These are phyloP conservation scores for Zosterops japonicus DNA, from an alignment of 2,113 vertebrate species.

Conservation along the genomic window DNA sequence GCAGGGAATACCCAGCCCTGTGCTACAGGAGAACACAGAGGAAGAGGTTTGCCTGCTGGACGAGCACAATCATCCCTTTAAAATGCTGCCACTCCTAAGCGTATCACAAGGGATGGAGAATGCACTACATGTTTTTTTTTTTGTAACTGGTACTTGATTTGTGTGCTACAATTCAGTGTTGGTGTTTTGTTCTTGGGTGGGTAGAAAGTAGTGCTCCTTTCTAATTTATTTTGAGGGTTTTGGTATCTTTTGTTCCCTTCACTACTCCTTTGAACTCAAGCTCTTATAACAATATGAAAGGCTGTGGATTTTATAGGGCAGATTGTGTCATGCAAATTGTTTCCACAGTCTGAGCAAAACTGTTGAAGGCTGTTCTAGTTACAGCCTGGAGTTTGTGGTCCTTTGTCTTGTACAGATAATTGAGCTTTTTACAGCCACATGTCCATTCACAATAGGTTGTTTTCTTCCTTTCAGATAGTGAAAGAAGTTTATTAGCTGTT, in stretches of 20 bases:
- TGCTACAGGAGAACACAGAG: background rate
- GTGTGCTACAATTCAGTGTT: background rate
- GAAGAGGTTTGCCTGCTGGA: background rate
- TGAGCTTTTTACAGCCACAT: conserved; percentile 1
- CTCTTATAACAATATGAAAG: background rate
- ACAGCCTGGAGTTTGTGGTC: background rate
- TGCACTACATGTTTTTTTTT: background rate
- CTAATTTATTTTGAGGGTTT: background rate
- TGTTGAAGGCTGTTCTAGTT: conserved; percentile 9
- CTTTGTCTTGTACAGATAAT: conserved; percentile 37
- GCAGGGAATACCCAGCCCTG: background rate
- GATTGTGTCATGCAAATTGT: conserved; percentile 38
- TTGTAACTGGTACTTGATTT: background rate
- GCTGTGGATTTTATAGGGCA: conserved; percentile 1
- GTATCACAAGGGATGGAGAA: background rate
- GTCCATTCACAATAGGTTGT: background rate
- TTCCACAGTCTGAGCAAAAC: conserved; percentile 61
- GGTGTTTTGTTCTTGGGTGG: background rate
- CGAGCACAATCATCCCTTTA: background rate
- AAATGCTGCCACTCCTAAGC: fast-evolving
- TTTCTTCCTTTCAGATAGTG: background rate
- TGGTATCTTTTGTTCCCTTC: background rate
- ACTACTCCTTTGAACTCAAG: background rate
- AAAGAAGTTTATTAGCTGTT: conserved; percentile 37
- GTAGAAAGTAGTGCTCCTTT: background rate